Evolutionary conservation across 2,113 vertebrate species (phyloP).

Genomic region (Delphinus delphis): DNA sequence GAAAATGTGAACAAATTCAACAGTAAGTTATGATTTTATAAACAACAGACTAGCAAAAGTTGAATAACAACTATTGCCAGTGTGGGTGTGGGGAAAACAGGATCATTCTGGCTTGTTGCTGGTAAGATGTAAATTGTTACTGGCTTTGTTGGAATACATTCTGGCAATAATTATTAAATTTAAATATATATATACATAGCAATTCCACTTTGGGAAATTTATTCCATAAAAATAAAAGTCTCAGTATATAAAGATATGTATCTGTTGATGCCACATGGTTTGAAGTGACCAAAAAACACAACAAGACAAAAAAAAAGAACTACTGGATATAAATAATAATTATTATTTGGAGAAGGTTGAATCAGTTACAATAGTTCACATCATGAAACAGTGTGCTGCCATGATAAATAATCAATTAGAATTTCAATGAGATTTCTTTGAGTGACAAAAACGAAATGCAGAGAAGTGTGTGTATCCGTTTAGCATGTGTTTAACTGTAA

Average conservation of each 20-base stretch:
- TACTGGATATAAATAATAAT: neutral
- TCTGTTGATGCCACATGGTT: neutral
- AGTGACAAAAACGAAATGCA: neutral
- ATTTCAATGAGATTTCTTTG: neutral
- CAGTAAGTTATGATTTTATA: neutral
- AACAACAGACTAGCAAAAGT: neutral
- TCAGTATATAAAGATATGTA: neutral
- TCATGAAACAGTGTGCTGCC: neutral
- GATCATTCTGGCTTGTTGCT: neutral
- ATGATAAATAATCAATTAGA: neutral
- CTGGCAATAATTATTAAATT: constrained; percentile 25
- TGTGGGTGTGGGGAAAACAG: neutral
- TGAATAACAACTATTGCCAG: neutral
- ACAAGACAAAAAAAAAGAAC: neutral
- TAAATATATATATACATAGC: neutral
- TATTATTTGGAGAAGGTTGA: neutral
- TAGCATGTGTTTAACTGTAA: neutral
- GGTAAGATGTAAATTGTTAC: neutral
- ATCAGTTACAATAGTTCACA: neutral
- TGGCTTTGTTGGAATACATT: neutral
- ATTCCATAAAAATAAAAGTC: neutral
- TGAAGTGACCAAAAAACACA: neutral
- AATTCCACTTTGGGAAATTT: neutral
- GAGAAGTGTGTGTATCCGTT: neutral
- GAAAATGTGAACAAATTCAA: neutral